Evolutionary conservation across 2,113 vertebrate genomes (phyloP), one percentile per base, ranked within the genome.

Genomic region (Lates calcarifer): DNA sequence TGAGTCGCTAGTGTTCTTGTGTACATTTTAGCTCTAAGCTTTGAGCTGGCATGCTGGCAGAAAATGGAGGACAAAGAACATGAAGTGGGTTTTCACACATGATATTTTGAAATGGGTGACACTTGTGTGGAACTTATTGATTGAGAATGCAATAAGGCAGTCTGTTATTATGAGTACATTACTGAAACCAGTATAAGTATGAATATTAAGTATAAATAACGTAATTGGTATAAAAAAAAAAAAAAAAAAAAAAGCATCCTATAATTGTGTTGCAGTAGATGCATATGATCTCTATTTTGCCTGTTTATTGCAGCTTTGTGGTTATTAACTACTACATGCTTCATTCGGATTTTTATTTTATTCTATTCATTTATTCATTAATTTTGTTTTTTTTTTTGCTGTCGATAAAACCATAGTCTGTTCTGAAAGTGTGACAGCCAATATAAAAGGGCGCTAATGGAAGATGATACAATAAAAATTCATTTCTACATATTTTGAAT

Each of bases 1-100:
- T 37, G 57, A 28, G 37, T 61, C 72, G 58, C 13, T 41, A n/a
- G 55, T 29, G 22, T 84, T 33, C 45, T 22, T 69, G 53, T 75
- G 61, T 49, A 43, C 65, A 61, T 79, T 89, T 83, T 20, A 67
- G 74, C 76, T 67, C 22, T 31, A 22, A 53, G 70, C 60, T 60
- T 29, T 2, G 6, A 22, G 47, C 9, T n/a, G 31, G 37, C 62
- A 33, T 6, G 6, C 35, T 58, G 70, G 56, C 47, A 77, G 57
- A 76, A 87, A 84, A 84, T 82, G 80, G 77, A 84, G 75, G 80
- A 79, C 66, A 70, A 81, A 66, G 70, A 83, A 76, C 22, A 69
- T 33, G 72, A 84, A 66, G 61, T 29, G 12, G 2, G 15, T 20
- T 61, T 72, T 80, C 18, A 22, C 28, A 39, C 1, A 10, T 35